Percentiles rank a stretch among this genome's conserved stretches.
Evolutionary conservation across 1,140 invertebrate genomes (phyloP).

Genomic region (Drosophila ficusphila): DNA sequence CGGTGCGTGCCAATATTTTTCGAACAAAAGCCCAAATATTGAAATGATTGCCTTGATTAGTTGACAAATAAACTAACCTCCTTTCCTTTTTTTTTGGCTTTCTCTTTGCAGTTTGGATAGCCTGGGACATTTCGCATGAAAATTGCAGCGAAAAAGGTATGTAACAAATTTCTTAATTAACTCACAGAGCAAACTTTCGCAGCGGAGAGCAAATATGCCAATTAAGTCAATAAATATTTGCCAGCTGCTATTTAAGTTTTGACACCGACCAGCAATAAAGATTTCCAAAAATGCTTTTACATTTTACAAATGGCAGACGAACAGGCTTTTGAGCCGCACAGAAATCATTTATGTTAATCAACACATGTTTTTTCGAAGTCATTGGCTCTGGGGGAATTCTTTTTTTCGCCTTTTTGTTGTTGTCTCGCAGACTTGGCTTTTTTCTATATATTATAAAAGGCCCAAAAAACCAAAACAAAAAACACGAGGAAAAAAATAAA

Average conservation of each 20-base stretch:
- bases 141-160: conserved; percentile 73
- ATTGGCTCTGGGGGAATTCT: conserved; percentile 68
- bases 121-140: conserved; percentile 55
- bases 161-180: conserved; percentile 53
- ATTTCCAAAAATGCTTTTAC: conserved; percentile 56
- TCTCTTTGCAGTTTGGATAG: conserved; percentile 57
- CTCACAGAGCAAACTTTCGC: conserved; percentile 20
- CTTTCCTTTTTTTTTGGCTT: conserved; percentile 38
- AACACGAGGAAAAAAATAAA: too few species aligned
- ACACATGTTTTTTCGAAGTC: conserved; percentile 75
- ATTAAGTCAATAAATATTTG: conserved; percentile 77
- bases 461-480: conserved; percentile 66
- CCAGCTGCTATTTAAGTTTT: conserved; percentile 65
- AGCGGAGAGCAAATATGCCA: conserved; percentile 59
- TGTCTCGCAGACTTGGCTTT: conserved; percentile 17
- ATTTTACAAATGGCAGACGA: conserved; percentile 56
- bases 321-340: conserved; percentile 40
- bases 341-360: conserved; percentile 82
- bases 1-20: conserved; percentile 56
- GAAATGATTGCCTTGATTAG: conserved; percentile 30
- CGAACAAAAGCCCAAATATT: conserved; percentile 34
- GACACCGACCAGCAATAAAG: conserved; percentile 63
- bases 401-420: conserved; percentile 22
- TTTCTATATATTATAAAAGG: conserved; percentile 71
- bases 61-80: conserved; percentile 54